Evolutionary conservation across 1,140 invertebrate species (phyloP), one percentile per base, ranked within the genome.

Genomic region (Charaxes varanes): DNA sequence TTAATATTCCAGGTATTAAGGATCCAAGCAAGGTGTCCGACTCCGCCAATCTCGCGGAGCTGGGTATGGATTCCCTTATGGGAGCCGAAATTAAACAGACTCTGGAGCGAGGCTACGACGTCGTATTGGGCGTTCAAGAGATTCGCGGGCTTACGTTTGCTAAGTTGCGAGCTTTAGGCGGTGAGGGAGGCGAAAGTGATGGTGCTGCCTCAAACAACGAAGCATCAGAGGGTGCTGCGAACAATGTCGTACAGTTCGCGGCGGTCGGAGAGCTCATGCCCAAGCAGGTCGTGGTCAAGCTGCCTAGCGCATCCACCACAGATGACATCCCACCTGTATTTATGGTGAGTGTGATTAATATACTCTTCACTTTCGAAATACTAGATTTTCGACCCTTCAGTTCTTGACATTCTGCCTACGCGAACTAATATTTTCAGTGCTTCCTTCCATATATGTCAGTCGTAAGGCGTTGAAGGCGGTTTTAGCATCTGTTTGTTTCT

Each of bases 1-100:
- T 18, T 30, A 8, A 14, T 21, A 8, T 11, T 24, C 6, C 53
- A 82, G 80, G 82, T 34, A 88, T 97, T 33, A 96, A 98, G 62
- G 94, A 98, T 61, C 66, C 90, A 0, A 91, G 88, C 37, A 91
- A 90, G 28, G 85, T 98, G 2, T 91, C 92, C 31, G 80, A 88
- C 16, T 87, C 88, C 3, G 87, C 91, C 0, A 93, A 90, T 11
- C 83, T 99, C 3, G 93, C 93, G 6, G 97, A 99, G 71, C 86
- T 99, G 4, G 97, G 97, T 28, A 95, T 99, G 90, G 97, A 99
- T 66, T 98, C 96, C 0, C 84, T 99, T 18, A 99, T 99, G 97
- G 96, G 95, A 36, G 95, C 97, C 0, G 97, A 99, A 86, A 96
- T 99, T 44, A 98, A 98, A 82, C 97, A 99, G 73, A 96, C 93